A percentile compares a stretch with the other conserved stretches of the same genome.
These are phyloP conservation scores for Tyrophagus putrescentiae DNA, from an alignment of 1,140 invertebrate species.

Conservation along the genomic window DNA sequence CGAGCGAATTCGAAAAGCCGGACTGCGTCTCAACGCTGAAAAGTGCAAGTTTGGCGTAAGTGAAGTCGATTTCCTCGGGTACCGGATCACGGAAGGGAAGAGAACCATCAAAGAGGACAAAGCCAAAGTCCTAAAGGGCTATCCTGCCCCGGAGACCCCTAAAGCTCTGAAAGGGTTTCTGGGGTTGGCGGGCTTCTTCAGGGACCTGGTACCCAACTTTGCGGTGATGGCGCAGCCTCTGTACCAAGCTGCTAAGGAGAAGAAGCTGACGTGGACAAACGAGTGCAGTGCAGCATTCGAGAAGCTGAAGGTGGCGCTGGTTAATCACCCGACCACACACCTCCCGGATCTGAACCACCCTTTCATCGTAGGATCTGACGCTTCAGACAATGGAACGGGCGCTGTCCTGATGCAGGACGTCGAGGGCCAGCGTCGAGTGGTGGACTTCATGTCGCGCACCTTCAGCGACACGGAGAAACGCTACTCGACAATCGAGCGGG, in stretches of 20 bases:
- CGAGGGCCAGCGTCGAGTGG: not conserved
- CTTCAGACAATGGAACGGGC: not conserved
- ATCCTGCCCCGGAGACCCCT: not conserved
- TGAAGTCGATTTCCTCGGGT: conserved; percentile 23
- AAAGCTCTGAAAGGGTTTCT: not conserved
- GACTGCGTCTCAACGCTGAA: conserved; percentile 28
- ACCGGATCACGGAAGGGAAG: conserved; percentile 25
- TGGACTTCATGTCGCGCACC: not conserved
- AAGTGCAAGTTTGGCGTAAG: conserved; percentile 22
- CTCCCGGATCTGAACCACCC: not conserved
- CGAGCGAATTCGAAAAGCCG: conserved; percentile 14
- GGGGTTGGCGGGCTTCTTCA: not conserved
- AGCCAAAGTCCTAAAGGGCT: not conserved
- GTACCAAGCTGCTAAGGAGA: not conserved
- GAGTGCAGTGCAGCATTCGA: not conserved
- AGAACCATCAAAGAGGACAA: not conserved
- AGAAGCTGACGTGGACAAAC: not conserved
- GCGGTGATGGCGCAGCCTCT: not conserved
- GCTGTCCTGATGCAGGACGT: not conserved
- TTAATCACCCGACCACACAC: not conserved
- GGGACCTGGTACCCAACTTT: not conserved
- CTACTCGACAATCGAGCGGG: not conserved
- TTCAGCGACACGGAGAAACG: not conserved
- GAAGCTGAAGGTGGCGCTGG: not conserved
- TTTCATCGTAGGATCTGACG: not conserved